Conservation (phyloP, 2,797 vertebrate genomes). For the Adelosebastes latens region DNA sequence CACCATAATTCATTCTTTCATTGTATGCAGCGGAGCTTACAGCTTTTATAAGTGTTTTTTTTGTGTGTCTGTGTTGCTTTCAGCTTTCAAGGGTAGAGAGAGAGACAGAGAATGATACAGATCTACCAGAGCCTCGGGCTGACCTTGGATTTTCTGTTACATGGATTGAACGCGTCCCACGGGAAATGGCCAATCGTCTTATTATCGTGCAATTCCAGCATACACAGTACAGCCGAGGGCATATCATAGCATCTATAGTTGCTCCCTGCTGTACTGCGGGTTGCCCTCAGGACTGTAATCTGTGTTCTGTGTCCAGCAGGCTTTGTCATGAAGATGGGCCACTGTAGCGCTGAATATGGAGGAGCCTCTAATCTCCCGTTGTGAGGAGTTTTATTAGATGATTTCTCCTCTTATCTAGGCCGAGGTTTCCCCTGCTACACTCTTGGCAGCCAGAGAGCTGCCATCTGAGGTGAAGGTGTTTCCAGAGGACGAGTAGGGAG, state of each 20-base stretch:
- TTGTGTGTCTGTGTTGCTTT: constrained; percentile 51
- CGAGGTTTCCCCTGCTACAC: constrained; percentile 17
- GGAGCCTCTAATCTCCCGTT: constrained; percentile 14
- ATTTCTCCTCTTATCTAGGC: constrained; percentile 15
- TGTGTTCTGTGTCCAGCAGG: constrained; percentile 7
- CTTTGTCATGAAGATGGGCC: constrained; percentile 2
- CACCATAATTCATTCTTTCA: constrained; percentile 70
- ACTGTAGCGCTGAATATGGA: not conserved
- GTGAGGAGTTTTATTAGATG: constrained; percentile 3
- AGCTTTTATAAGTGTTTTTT: constrained; percentile 63
- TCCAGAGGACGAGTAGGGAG: not conserved
- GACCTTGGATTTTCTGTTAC: constrained; percentile 31
- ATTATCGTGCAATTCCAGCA: not conserved
- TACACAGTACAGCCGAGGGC: not conserved
- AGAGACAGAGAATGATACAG: constrained; percentile 7
- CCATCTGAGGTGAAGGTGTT: constrained; percentile 33
- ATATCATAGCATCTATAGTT: not conserved
- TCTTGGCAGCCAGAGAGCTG: constrained; percentile 6
- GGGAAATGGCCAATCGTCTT: not conserved
- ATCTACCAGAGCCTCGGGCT: constrained; percentile 19
- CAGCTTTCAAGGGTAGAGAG: constrained; percentile 31
- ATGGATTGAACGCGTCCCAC: constrained; percentile 17
- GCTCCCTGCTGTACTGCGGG: not conserved
- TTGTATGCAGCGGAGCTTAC: constrained; percentile 56
- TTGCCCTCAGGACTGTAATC: constrained; percentile 6